Conservation (phyloP, 2,888 invertebrate genomes). For the Coremacera marginata region DNA sequence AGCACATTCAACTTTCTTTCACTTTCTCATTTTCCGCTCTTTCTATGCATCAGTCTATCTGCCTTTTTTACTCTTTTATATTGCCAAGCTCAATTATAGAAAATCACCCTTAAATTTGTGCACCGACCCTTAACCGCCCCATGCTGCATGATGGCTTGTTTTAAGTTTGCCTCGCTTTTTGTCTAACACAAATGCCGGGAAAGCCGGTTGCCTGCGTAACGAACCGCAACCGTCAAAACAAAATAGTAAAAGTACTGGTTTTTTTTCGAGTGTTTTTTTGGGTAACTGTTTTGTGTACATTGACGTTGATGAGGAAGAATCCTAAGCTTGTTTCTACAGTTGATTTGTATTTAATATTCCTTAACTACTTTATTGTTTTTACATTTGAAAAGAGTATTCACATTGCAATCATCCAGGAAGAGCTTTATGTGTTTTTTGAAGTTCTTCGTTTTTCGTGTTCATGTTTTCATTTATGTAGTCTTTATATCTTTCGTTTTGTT, state of each 20-base stretch:
- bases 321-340: not conserved
- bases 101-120: too few species aligned
- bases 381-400: not conserved
- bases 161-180: too few species aligned
- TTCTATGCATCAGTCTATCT: too few species aligned
- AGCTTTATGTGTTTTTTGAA: not conserved
- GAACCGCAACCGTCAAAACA: conserved; percentile 56
- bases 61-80: too few species aligned
- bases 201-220: conserved; percentile 55
- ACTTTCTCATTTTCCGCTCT: too few species aligned
- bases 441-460: not conserved
- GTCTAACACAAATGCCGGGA: conserved; percentile 30
- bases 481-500: not conserved
- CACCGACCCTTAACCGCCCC: too few species aligned
- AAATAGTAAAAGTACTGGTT: conserved; percentile 38
- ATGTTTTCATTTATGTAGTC: not conserved
- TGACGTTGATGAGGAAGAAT: not conserved
- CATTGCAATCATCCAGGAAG: conserved; percentile 9
- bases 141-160: too few species aligned
- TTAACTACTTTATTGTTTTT: too few species aligned
- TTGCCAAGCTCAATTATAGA: too few species aligned
- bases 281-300: not conserved
- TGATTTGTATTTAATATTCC: too few species aligned
- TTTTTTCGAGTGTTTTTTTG: not conserved
- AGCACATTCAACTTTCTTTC: too few species aligned